Conservation (phyloP, 2,888 invertebrate genomes). For the Aspidiotus destructor region DNA sequence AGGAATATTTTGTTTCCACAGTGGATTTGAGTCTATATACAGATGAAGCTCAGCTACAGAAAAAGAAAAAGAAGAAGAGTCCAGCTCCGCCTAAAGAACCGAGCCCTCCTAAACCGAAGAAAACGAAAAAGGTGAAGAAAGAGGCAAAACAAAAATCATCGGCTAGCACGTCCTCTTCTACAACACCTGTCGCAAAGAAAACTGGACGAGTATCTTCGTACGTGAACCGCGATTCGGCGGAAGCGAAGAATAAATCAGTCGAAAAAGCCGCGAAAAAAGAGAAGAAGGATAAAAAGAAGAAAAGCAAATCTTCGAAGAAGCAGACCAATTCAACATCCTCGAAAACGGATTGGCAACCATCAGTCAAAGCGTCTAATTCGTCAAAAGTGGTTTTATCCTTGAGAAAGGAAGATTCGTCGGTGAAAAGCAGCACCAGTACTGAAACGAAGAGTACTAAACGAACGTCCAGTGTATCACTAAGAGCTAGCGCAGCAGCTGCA, state of each 20-base stretch:
- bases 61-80: slow-evolving; percentile 37
- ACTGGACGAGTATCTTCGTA: slow-evolving; percentile 38
- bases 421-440: neutral
- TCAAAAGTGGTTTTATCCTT: slow-evolving; percentile 25
- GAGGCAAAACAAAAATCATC: slow-evolving; percentile 37
- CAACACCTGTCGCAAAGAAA: slow-evolving; percentile 23
- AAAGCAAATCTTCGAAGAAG: slow-evolving; percentile 33
- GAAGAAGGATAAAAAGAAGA: slow-evolving; percentile 35
- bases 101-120: slow-evolving; percentile 38
- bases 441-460: slow-evolving; percentile 18
- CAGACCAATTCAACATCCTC: slow-evolving; percentile 27
- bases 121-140: slow-evolving; percentile 38
- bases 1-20: slow-evolving; percentile 42
- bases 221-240: slow-evolving; percentile 31
- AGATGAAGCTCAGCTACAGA: slow-evolving; percentile 70
- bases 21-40: slow-evolving; percentile 75
- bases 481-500: slow-evolving; percentile 6
- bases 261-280: slow-evolving; percentile 26
- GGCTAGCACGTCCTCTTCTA: slow-evolving; percentile 23
- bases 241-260: slow-evolving; percentile 28
- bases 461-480: slow-evolving; percentile 17
- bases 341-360: slow-evolving; percentile 34
- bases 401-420: slow-evolving; percentile 31
- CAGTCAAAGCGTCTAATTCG: slow-evolving; percentile 34
- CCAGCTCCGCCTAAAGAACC: slow-evolving; percentile 23